Base-by-base conservation (phyloP, 1,140 invertebrate species). In the Papilio machaon region DNA sequence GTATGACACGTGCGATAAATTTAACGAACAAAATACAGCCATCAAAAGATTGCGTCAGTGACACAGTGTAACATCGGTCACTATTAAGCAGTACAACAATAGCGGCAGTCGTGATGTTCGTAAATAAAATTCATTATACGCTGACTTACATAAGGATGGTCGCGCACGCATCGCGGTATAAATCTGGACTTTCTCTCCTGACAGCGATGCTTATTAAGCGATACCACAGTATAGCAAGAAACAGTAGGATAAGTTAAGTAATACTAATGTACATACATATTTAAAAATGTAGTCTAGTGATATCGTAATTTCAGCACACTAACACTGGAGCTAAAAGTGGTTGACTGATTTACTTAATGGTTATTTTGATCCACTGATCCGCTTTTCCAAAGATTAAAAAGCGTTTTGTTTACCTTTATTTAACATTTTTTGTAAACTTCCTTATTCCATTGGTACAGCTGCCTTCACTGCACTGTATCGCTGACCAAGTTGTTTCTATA, bases 121-220 rank as follows among this genome's bases (percentile, higher is more conserved):
- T 79, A 82, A 80, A 84, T 86, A 86, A 86, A 86, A 84, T 82
- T 80, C 80, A 80, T 78, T 78, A 79, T 82, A 54, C 81, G 58
- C 82, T 38, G 73, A 80, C 70, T 86, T 86, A 84, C 85, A 81
- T 84, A 84, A 86, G 80, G 83, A 82, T 84, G 85, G 85, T 60
- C 75, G n/a, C 78, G 60, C 77, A 82, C 73, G 78, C 81, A 84
- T 81, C 76, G 78, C 81, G 19, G 60, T 76, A 84, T 86, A 84
- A 82, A 86, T 86, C 83, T 84, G 83, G 75, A 83, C 85, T 86
- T 86, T 85, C 85, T 83, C 85, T 81, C 82, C 73, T 83, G 85
- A 86, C 85, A 83, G 83, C 81, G 70, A 70, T 58, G 81, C 81
- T 83, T 86, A 86, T 84, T 86, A 86, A 86, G 70, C 82, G 82